These are phyloP conservation scores for Dermochelys coriacea DNA, from an alignment of 2,797 vertebrate genomes.

Conservation along the genomic window DNA sequence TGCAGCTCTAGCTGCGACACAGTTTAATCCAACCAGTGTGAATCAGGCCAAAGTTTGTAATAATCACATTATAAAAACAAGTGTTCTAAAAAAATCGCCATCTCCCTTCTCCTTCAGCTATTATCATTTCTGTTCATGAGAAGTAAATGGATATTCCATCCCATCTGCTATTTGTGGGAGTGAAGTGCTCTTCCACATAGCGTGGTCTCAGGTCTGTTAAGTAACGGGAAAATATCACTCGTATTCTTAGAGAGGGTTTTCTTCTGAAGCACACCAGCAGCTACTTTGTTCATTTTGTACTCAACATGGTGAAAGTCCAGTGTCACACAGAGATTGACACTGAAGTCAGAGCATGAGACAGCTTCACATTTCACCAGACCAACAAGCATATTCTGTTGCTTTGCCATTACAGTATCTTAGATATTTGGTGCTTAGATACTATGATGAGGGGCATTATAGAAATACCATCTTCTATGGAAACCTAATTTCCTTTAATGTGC, in stretches of 20 bases:
- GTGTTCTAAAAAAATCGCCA: conserved; percentile 48
- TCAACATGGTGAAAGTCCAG: not conserved
- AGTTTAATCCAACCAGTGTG: not conserved
- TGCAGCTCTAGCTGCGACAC: conserved; percentile 18
- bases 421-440: not conserved
- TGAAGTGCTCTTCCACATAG: not conserved
- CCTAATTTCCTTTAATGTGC: not conserved
- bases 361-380: not conserved
- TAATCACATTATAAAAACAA: not conserved
- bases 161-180: not conserved
- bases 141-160: conserved; percentile 32
- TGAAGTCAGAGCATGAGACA: not conserved
- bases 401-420: not conserved
- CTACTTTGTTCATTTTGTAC: not conserved
- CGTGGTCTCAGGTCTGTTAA: not conserved
- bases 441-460: not conserved
- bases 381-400: not conserved
- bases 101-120: conserved; percentile 36
- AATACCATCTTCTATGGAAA: not conserved
- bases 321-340: rapidly evolving
- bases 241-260: not conserved
- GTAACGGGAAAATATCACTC: conserved; percentile 30
- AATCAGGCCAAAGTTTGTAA: not conserved
- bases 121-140: not conserved
- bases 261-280: not conserved